Conservation (phyloP, 2,113 vertebrate species). For the cattle (Bos taurus) region ARS-UCD2.0 NC_037333.1:82335001-82335500, state of each 20-base stretch:
- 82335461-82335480: neutral
- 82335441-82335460: neutral
- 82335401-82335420: neutral
- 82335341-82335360: neutral
- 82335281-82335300: neutral
- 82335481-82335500: neutral
- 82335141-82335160: neutral
- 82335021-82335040: neutral
- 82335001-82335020: neutral
- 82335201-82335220: neutral
- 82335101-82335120: neutral
- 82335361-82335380: neutral
- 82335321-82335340: neutral
- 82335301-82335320: neutral
- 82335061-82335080: neutral
- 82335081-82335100: neutral
- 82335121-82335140: neutral
- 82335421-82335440: neutral
- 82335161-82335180: neutral
- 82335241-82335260: neutral
- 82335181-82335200: neutral
- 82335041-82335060: neutral
- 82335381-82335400: neutral
- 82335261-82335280: neutral
- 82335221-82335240: neutral